Conservation (phyloP, 2,113 vertebrate genomes). For the Elephas maximus region DNA sequence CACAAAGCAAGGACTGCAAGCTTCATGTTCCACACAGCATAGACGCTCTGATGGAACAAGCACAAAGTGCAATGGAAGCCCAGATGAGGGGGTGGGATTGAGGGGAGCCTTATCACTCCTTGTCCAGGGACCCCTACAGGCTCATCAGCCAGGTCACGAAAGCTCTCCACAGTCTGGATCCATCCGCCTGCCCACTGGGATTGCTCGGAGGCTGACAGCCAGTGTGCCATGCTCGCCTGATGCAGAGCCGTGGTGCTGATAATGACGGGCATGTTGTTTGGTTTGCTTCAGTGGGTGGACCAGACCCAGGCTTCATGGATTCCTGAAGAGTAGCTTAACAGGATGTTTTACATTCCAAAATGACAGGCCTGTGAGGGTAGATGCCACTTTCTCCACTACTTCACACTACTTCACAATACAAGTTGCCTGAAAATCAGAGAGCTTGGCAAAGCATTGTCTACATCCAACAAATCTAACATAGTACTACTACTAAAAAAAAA, state of each 20-base stretch:
- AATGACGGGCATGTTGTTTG: fast-evolving
- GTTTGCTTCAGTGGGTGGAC: background rate
- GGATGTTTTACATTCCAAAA: background rate
- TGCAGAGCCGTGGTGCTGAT: background rate
- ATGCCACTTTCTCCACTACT: background rate
- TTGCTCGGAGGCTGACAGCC: background rate
- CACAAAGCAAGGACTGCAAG: background rate
- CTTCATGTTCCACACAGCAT: background rate
- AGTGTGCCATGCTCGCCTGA: background rate
- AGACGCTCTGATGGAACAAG: background rate
- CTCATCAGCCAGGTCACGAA: background rate
- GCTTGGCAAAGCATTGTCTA: background rate
- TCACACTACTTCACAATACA: background rate
- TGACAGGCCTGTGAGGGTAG: background rate
- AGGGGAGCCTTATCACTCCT: background rate
- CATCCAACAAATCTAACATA: background rate
- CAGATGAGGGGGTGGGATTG: background rate
- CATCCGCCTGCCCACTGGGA: background rate
- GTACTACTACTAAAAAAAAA: background rate
- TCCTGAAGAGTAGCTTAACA: background rate
- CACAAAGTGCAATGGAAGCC: background rate
- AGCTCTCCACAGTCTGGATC: background rate
- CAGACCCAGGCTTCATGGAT: background rate
- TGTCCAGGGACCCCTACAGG: background rate
- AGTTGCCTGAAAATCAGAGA: background rate